Evolutionary conservation across 2,113 vertebrate genomes (phyloP).

Genomic region (Nothoprocta pentlandii): DNA sequence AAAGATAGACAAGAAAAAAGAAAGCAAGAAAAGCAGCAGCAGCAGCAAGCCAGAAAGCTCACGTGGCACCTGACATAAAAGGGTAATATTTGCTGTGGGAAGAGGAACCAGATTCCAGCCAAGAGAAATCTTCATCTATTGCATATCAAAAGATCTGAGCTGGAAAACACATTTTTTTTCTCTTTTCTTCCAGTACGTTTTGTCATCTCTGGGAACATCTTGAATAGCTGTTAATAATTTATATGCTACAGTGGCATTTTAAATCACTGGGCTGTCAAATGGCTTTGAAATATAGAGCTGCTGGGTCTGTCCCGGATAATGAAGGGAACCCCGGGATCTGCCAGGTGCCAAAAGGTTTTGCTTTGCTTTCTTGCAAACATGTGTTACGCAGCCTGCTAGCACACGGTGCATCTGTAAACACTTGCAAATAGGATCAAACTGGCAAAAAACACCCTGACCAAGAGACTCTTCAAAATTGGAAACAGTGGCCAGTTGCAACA

Average conservation of each 20-base stretch:
- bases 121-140: not conserved
- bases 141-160: not conserved
- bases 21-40: not conserved
- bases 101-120: not conserved
- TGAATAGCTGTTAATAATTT: slow-evolving; percentile 46
- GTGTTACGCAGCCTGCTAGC: not conserved
- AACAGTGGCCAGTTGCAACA: not conserved
- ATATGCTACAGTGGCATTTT: not conserved
- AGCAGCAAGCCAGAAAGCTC: not conserved
- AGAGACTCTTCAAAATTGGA: not conserved
- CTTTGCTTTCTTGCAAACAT: not conserved
- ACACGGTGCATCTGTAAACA: not conserved
- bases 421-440: not conserved
- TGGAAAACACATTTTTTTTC: not conserved
- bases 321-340: not conserved
- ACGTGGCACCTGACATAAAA: not conserved
- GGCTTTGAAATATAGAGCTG: not conserved
- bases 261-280: not conserved
- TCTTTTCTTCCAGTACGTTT: not conserved
- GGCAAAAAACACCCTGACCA: not conserved
- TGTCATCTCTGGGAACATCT: slow-evolving; percentile 23
- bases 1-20: not conserved
- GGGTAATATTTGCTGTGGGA: not conserved
- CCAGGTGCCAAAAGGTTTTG: not conserved
- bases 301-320: not conserved